phyloP scores from a whole-genome alignment of 2,113 vertebrate species.

The Eulemur rufifrons region DNA sequence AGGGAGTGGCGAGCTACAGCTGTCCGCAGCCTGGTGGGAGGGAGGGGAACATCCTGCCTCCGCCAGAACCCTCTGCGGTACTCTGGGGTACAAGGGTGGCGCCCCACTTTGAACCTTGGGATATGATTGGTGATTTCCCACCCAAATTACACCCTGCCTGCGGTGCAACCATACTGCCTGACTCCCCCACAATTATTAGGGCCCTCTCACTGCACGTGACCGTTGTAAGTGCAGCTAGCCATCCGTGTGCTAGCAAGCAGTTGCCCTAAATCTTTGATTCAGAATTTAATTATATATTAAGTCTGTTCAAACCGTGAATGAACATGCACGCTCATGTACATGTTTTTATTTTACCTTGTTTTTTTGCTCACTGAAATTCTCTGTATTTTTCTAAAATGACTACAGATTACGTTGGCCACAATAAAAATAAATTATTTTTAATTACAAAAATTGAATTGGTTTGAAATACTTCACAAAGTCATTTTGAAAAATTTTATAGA shows the following conservation, averaged over 20 bases:
- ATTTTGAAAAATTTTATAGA: not conserved
- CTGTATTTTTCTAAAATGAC: not conserved
- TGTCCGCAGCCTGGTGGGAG: constrained; percentile 57
- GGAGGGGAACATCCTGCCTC: not conserved
- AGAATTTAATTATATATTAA: not conserved
- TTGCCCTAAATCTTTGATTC: not conserved
- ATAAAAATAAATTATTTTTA: not conserved
- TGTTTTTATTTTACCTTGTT: not conserved
- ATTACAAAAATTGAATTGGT: not conserved
- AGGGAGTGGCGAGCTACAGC: constrained; percentile 44
- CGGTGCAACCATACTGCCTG: not conserved
- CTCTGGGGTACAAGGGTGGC: not conserved
- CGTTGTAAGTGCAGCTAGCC: not conserved
- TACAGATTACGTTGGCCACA: not conserved
- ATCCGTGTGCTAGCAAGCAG: not conserved
- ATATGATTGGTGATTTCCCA: not conserved
- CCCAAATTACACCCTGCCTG: not conserved
- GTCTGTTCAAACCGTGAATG: not conserved
- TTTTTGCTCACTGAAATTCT: not conserved
- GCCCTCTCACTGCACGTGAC: not conserved
- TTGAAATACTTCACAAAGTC: not conserved
- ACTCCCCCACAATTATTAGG: not conserved
- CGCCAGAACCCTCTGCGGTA: not conserved
- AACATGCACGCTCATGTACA: not conserved
- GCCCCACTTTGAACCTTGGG: not conserved